These are phyloP conservation scores for Hexactinellida sp. DNA, from an alignment of 37 sponge, comb jelly and placozoan species.

Conservation along the genomic window DNA sequence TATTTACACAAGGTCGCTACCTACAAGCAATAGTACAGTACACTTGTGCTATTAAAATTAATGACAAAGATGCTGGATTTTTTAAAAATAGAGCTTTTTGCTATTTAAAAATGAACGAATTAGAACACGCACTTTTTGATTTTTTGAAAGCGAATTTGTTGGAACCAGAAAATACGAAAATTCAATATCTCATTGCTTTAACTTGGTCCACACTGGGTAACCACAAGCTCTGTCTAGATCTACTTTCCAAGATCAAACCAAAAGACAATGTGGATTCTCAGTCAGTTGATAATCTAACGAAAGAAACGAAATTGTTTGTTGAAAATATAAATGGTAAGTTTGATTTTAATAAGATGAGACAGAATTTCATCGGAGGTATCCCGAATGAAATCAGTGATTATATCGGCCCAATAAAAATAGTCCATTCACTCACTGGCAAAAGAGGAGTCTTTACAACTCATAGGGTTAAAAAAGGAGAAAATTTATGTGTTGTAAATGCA, in stretches of 20 bases:
- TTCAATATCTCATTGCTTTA: background rate
- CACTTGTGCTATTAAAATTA: background rate
- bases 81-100: background rate
- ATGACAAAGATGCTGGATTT: background rate
- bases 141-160: background rate
- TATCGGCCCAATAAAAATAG: background rate
- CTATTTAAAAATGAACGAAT: background rate
- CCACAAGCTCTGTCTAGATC: background rate
- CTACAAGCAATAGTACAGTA: background rate
- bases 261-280: background rate
- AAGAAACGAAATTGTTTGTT: background rate
- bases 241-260: background rate
- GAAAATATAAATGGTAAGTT: background rate
- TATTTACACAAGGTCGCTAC: background rate
- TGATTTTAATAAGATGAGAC: background rate
- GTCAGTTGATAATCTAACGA: background rate
- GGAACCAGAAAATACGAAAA: background rate
- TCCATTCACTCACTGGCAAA: background rate
- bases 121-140: background rate
- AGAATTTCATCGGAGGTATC: background rate
- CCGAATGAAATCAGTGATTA: background rate
- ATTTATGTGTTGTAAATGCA: background rate
- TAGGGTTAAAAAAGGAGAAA: constrained; percentile 4
- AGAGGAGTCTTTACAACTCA: constrained; percentile 2
- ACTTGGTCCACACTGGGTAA: background rate